Evolutionary conservation across 2,888 invertebrate genomes (phyloP), one percentile per base, ranked within the genome.

Genomic region (Carabus problematicus): DNA sequence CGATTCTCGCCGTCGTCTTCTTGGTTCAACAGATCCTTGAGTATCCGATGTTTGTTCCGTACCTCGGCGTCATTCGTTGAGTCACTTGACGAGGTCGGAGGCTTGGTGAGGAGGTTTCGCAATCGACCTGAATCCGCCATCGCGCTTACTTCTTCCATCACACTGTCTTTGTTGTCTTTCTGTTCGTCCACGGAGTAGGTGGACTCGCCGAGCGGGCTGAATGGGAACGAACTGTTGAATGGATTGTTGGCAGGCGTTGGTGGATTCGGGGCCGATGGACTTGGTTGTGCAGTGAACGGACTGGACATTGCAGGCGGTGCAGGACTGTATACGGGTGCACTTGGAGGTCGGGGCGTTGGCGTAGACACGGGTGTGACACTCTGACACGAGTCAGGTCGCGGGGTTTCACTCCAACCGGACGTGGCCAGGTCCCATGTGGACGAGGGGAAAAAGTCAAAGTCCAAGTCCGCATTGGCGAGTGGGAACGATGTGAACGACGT

Each of bases 21-120:
- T 77, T 89, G 88, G 76, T 89, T 89, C 72, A 91, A 82, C 77
- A 91, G 79, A 71, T 85, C 86, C 75, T 87, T 87, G 72, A 88
- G 79, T 78, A 88, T 87, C 75, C 82, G 81, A 74, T 84, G 79
- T 72, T 84, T 83, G 73, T 84, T 84, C 70, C 83, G 83, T 68
- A 76, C 80, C 72, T 82, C 82, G 59, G 75, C 74, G 71, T 77
- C 75, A 66, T 75, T 76, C 69, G 75, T 77, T 70, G 72, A 76
- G 75, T 79, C 78, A n/a, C 75, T 75, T 14, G 71, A 42, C 8
- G 76, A 75, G 63, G 78, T 78, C 47, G 85, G 85, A 74, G 79
- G 80, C 71, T 80, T 80, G 75, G 85, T 88, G 72, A 91, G 83
- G 68, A 90, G 81, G 74, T 84, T 83, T 56, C 90, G 84, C 75